phyloP scores from a whole-genome alignment of 2,113 vertebrate genomes.

The Ictalurus furcatus region DNA sequence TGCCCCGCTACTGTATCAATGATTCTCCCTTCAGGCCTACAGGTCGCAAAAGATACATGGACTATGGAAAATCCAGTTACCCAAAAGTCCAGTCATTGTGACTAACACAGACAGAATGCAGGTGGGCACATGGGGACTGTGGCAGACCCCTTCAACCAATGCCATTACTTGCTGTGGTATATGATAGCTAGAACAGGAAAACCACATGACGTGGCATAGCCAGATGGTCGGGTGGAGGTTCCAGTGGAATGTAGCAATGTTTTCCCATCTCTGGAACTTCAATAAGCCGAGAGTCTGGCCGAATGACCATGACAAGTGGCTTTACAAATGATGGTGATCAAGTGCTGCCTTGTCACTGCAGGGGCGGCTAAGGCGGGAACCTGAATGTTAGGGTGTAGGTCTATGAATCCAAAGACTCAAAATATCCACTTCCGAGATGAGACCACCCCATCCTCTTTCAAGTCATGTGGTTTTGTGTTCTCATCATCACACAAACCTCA shows the following conservation, averaged over 20 bases:
- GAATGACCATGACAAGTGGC: slow-evolving; percentile 1
- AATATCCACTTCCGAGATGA: background rate
- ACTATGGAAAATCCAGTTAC: background rate
- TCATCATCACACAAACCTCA: slow-evolving; percentile 21
- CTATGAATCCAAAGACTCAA: background rate
- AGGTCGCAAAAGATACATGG: background rate
- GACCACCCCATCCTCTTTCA: slow-evolving; percentile 17
- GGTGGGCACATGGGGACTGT: slow-evolving; percentile 33
- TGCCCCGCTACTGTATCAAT: too few species aligned
- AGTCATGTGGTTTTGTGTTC: slow-evolving; percentile 8
- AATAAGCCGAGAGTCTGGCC: slow-evolving; percentile 6
- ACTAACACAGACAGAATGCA: slow-evolving; percentile 21
- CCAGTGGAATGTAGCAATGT: slow-evolving; percentile 19
- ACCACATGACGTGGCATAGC: slow-evolving; percentile 36
- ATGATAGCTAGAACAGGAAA: slow-evolving; percentile 27
- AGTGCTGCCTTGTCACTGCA: background rate
- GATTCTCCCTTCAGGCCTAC: background rate
- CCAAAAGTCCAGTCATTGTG: slow-evolving; percentile 28
- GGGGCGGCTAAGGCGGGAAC: background rate
- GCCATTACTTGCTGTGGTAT: slow-evolving; percentile 4
- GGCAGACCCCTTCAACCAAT: slow-evolving; percentile 33
- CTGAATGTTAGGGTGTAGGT: background rate
- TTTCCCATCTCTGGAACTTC: slow-evolving; percentile 30
- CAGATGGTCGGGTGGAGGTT: slow-evolving; percentile 30
- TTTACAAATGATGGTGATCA: slow-evolving; percentile 8